Base-by-base conservation (phyloP, 2,888 invertebrate species). In the Rhimphoctona megacephalus region DNA sequence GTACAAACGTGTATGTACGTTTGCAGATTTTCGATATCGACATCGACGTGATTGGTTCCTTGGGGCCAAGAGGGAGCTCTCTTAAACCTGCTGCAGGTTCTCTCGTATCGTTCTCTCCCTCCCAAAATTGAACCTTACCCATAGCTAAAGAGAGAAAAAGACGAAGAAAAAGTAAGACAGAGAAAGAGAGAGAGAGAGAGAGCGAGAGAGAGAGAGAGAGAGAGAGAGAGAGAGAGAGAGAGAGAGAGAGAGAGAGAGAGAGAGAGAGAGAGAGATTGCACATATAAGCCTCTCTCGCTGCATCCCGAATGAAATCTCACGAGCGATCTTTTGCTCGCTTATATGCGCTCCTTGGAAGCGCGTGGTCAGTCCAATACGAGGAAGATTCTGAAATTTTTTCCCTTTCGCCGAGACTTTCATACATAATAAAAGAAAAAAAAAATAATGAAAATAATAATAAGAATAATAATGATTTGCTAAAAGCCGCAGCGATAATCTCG, bases 11-110 rank as follows among this genome's bases (percentile, higher is more conserved):
- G 66, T 54, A 76, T 30, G 67, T 76, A 79, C 81, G 83, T 84
- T 86, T 86, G 84, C 86, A 86, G 86, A 86, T 86, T 86, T 79
- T 57, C 86, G 86, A 86, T 86, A 86, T 86, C 86, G 86, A 84
- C 84, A 67, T 86, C 74, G 86, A 86, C 86, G 79, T 86, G 86
- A 86, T 86, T 86, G 86, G 86, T 86, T 86, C 86, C 86, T 86
- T 79, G 64, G 86, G 86, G 86, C 84, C 86, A 81, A 83, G 81
- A 77, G 74, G 78, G 73, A 83, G 83, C 79, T 46, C 67, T 14
- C 67, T 30, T 70, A 57, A 22, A 39, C 67, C 49, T 43, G 57
- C 74, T 61, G 30, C 79, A 64, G 79, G 76, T 81, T 81, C 76
- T 72, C 30, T 46, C 46, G 52, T 57, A 57, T 52, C 52, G 57